These are phyloP conservation scores for Mus spretus DNA, from an alignment of 2,797 vertebrate species.

Conservation along the genomic window DNA sequence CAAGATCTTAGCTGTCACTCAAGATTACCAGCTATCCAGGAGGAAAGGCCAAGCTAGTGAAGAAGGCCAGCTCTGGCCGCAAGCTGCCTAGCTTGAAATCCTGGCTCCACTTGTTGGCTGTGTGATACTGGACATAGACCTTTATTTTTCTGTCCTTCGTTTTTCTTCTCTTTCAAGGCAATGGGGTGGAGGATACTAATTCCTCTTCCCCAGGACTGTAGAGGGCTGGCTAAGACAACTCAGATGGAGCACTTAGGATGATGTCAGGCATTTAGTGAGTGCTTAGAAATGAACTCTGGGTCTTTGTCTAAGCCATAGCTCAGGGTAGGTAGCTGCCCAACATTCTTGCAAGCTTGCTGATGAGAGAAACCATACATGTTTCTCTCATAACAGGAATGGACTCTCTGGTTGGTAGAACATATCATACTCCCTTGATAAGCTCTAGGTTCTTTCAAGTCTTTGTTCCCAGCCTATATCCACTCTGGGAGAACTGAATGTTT, in stretches of 20 bases:
- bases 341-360: not conserved
- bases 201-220: not conserved
- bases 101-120: not conserved
- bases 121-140: not conserved
- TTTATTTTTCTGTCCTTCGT: not conserved
- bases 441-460: slow-evolving; percentile 31
- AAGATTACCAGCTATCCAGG: not conserved
- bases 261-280: not conserved
- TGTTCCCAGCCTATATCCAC: not conserved
- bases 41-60: not conserved
- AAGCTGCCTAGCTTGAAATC: not conserved
- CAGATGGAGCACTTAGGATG: not conserved
- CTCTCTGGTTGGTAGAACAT: not conserved
- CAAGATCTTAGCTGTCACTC: not conserved
- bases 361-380: not conserved
- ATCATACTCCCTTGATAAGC: not conserved
- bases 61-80: not conserved
- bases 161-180: not conserved
- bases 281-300: not conserved
- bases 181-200: not conserved
- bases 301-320: not conserved
- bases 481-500: not conserved
- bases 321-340: not conserved
- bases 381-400: not conserved
- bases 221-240: not conserved